phyloP scores from a whole-genome alignment of 2,888 invertebrate species.

The Mythimna ferrago region DNA sequence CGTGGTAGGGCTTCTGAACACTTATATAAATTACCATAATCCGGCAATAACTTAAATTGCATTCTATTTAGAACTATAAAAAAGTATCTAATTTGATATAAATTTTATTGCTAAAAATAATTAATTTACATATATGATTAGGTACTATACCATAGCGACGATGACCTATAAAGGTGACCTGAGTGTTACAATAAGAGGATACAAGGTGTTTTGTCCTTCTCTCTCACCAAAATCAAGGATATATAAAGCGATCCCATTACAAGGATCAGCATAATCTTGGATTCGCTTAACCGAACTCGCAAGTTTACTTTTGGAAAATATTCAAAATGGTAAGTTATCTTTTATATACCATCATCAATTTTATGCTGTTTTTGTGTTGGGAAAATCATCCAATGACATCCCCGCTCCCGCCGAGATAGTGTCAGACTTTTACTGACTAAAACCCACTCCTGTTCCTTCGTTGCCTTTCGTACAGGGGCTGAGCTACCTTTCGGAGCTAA shows the following conservation, averaged over 20 bases:
- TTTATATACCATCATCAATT: background rate
- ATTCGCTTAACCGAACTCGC: constrained; percentile 4
- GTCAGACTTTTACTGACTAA: too few species aligned
- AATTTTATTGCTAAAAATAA: background rate
- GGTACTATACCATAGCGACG: constrained; percentile 11
- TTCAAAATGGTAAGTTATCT: constrained; percentile 52
- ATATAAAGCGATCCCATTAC: constrained; percentile 41
- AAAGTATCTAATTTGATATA: constrained; percentile 30
- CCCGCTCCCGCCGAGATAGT: too few species aligned
- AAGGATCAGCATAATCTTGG: constrained; percentile 35
- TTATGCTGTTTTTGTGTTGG: too few species aligned
- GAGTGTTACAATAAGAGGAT: constrained; percentile 33
- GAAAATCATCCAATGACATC: too few species aligned
- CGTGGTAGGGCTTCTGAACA: too few species aligned
- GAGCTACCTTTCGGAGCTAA: too few species aligned
- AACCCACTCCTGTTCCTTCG: too few species aligned
- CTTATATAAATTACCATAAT: constrained; percentile 40
- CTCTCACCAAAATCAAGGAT: constrained; percentile 26
- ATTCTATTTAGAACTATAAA: constrained; percentile 18
- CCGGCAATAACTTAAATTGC: constrained; percentile 20
- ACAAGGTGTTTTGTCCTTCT: constrained; percentile 35
- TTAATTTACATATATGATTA: constrained; percentile 42
- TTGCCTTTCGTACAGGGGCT: too few species aligned
- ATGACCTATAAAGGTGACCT: constrained; percentile 53
- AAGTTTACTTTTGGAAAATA: constrained; percentile 4